Conservation (phyloP, 1,140 invertebrate genomes). For the Zophobas atratus region DNA sequence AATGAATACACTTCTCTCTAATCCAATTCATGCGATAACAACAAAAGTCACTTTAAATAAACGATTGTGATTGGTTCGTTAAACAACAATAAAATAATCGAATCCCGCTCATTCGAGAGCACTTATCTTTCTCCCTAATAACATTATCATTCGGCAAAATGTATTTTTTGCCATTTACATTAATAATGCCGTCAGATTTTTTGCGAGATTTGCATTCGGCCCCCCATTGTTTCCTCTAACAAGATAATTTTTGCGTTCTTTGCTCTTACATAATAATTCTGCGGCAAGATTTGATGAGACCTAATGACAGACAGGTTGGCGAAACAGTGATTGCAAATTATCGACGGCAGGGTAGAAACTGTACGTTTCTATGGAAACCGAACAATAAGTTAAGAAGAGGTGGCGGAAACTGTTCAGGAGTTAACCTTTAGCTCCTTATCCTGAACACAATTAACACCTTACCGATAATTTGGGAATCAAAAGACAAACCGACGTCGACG, state of each 20-base stretch:
- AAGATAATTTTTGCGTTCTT: neutral
- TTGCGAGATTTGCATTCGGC: no score
- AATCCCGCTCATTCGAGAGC: no score
- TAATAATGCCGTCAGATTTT: no score
- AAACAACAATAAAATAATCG: no score
- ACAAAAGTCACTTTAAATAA: no score
- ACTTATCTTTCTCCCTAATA: no score
- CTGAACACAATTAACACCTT: slow-evolving; percentile 45
- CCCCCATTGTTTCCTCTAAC: no score
- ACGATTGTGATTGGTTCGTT: no score
- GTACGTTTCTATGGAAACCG: slow-evolving; percentile 47
- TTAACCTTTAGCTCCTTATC: slow-evolving; percentile 50
- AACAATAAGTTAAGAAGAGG: slow-evolving; percentile 55
- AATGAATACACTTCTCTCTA: no score
- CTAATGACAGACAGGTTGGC: slow-evolving; percentile 55
- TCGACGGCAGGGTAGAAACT: slow-evolving; percentile 49
- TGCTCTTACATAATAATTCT: neutral
- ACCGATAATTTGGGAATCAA: slow-evolving; percentile 30
- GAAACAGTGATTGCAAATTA: slow-evolving; percentile 57
- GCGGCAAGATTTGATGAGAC: slow-evolving; percentile 43
- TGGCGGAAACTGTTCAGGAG: slow-evolving; percentile 51
- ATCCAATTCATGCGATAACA: no score
- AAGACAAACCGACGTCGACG: neutral
- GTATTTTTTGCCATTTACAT: no score
- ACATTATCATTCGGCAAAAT: no score